phyloP scores from a whole-genome alignment of 1,140 invertebrate genomes.

The Calycopis cecrops region DNA sequence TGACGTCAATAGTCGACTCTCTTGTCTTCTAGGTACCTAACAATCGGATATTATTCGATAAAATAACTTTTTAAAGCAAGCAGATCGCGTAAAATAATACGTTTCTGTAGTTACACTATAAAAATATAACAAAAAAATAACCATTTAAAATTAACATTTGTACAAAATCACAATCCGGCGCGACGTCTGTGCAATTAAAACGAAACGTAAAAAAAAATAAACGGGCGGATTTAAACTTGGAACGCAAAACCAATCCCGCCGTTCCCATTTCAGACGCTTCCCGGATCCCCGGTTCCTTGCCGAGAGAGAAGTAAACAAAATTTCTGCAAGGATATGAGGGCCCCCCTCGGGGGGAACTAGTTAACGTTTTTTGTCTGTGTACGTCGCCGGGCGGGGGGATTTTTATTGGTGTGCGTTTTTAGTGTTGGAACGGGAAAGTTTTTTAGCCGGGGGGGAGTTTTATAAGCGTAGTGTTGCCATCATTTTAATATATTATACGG shows the following conservation, averaged over 20 bases:
- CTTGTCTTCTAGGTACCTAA: too few relatives aligned
- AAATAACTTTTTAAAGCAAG: too few relatives aligned
- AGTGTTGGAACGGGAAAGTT: constrained; percentile 38
- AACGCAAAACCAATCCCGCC: constrained; percentile 55
- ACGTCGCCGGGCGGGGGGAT: constrained; percentile 32
- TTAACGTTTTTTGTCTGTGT: constrained; percentile 68
- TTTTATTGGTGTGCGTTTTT: constrained; percentile 56
- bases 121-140: too few relatives aligned
- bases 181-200: constrained; percentile 1
- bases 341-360: constrained; percentile 42
- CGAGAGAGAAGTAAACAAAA: constrained; percentile 70
- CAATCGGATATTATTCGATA: too few relatives aligned
- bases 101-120: too few relatives aligned
- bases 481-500: constrained; percentile 15
- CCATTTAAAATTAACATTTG: too few relatives aligned
- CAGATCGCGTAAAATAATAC: too few relatives aligned
- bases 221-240: constrained; percentile 44
- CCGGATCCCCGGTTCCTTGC: constrained; percentile 61
- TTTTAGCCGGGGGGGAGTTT: constrained; percentile 38
- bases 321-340: constrained; percentile 70
- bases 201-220: constrained; percentile 30
- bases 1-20: too few relatives aligned
- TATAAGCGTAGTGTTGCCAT: constrained; percentile 20
- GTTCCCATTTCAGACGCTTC: constrained; percentile 57
- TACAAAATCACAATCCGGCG: too few relatives aligned